These are phyloP conservation scores for Hedychridium roseum DNA, from an alignment of 2,888 invertebrate genomes.

Conservation along the genomic window DNA sequence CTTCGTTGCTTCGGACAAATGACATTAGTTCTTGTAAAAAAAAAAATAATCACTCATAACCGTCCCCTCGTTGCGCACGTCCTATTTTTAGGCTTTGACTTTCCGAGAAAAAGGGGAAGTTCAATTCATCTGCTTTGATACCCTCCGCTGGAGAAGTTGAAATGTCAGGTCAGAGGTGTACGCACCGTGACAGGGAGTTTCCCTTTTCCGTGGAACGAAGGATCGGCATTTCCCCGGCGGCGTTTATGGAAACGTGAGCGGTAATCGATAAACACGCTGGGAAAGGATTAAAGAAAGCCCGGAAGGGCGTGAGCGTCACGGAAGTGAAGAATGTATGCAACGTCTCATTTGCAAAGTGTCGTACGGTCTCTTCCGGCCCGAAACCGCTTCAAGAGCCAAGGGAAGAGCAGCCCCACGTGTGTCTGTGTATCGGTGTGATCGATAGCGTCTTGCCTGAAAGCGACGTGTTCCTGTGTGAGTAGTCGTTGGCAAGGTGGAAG, in stretches of 20 bases:
- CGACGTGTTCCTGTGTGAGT: too few relatives aligned
- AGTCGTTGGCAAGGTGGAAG: too few relatives aligned
- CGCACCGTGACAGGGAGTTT: too few relatives aligned
- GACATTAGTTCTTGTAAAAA: slow-evolving; percentile 3
- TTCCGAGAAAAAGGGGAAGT: background rate
- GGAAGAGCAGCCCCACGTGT: too few relatives aligned
- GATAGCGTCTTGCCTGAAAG: slow-evolving; percentile 15
- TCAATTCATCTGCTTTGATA: too few relatives aligned
- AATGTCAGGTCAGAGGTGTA: too few relatives aligned
- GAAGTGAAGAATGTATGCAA: too few relatives aligned
- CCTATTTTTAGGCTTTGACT: background rate
- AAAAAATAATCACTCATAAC: background rate
- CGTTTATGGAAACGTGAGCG: too few relatives aligned
- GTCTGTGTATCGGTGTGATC: slow-evolving; percentile 24
- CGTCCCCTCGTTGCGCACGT: too few relatives aligned
- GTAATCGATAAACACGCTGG: slow-evolving; percentile 23
- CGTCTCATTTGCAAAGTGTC: slow-evolving; percentile 29
- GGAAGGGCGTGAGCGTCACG: too few relatives aligned
- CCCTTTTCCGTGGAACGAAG: background rate
- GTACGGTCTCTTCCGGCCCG: slow-evolving; percentile 11
- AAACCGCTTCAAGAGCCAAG: too few relatives aligned
- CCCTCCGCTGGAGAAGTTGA: too few relatives aligned
- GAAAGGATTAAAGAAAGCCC: slow-evolving; percentile 15
- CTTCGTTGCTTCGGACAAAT: background rate
- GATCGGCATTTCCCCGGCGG: background rate